phyloP scores from a whole-genome alignment of 2,797 vertebrate species.

The Ispidina lecontei region DNA sequence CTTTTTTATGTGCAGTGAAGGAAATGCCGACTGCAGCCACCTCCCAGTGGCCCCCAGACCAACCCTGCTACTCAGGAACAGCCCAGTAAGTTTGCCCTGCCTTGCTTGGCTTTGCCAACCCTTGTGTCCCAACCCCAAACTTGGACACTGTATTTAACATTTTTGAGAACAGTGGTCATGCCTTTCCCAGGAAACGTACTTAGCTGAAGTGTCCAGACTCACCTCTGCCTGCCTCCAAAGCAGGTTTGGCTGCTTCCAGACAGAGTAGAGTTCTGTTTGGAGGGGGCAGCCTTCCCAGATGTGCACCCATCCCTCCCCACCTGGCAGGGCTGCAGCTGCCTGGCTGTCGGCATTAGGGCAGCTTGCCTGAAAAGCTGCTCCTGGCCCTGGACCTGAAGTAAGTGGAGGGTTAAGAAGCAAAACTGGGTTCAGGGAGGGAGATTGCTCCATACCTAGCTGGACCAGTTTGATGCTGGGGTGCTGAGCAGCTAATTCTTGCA shows the following conservation, averaged over 20 bases:
- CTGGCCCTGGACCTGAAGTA: rapidly evolving
- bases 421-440: background rate
- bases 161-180: background rate
- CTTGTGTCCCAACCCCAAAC: background rate
- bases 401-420: background rate
- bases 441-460: conserved; percentile 44
- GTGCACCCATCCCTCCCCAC: background rate
- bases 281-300: background rate
- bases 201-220: background rate
- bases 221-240: background rate
- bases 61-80: background rate
- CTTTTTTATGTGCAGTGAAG: background rate
- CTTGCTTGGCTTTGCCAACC: background rate
- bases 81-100: background rate
- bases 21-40: background rate
- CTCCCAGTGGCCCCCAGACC: background rate
- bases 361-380: background rate
- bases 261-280: background rate
- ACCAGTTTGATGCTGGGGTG: conserved; percentile 42
- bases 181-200: background rate
- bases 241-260: background rate
- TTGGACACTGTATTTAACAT: background rate
- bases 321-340: background rate
- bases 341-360: background rate
- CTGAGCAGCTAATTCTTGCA: conserved; percentile 38